Conservation (phyloP, 2,888 invertebrate species). For the Beris chalybata region DNA sequence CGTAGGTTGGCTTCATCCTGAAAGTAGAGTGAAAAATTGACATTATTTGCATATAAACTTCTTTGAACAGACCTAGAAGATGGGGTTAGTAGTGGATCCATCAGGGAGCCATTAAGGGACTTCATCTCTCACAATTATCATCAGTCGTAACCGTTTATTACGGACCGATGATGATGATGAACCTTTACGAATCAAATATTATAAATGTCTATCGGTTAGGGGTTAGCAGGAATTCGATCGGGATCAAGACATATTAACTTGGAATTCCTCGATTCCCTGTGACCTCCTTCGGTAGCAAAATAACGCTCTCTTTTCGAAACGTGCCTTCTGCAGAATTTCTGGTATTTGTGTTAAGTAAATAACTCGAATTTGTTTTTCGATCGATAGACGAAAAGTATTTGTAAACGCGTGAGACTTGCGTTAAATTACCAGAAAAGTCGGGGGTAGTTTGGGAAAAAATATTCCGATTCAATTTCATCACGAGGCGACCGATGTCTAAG, state of each 20-base stretch:
- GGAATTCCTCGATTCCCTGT: neutral
- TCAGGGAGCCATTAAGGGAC: no score
- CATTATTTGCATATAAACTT: constrained; percentile 16
- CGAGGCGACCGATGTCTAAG: neutral
- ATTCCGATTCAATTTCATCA: constrained; percentile 29
- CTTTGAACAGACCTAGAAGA: no score
- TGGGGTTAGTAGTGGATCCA: no score
- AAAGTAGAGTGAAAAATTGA: constrained; percentile 14
- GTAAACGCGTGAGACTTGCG: constrained; percentile 28
- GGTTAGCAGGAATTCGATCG: neutral
- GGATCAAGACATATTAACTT: no score
- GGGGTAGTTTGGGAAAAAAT: neutral
- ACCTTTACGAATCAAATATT: no score
- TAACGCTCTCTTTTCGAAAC: constrained; percentile 19
- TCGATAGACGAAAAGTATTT: constrained; percentile 20
- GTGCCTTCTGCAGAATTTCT: constrained; percentile 36
- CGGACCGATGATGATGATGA: no score
- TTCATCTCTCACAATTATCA: no score
- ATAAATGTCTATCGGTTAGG: no score
- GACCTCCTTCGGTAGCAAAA: neutral
- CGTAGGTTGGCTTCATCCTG: constrained; percentile 45
- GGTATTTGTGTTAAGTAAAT: constrained; percentile 40
- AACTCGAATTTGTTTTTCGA: constrained; percentile 29
- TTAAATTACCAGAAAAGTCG: constrained; percentile 12
- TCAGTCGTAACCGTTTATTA: no score